These are phyloP conservation scores for Microcebus jonahi DNA, from an alignment of 2,113 vertebrate species.

Conservation along the genomic window DNA sequence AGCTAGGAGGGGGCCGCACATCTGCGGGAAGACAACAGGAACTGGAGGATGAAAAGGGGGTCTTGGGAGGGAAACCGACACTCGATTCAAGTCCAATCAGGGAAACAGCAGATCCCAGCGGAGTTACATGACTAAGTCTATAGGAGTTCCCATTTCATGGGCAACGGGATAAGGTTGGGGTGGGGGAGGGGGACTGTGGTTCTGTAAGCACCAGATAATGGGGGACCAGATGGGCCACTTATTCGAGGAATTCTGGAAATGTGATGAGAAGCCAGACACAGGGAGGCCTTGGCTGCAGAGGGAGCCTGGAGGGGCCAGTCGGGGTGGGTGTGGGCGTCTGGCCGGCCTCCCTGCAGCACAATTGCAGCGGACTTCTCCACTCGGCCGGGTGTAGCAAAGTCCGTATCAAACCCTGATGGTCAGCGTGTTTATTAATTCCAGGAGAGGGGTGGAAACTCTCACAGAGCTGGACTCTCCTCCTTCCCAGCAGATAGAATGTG, in stretches of 20 bases:
- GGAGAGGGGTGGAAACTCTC: background rate
- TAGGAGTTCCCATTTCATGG: background rate
- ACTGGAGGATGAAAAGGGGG: background rate
- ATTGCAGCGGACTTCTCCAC: background rate
- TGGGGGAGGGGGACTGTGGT: background rate
- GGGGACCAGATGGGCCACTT: too few species aligned
- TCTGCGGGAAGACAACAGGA: background rate
- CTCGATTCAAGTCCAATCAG: rapidly evolving
- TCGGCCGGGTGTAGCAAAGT: background rate
- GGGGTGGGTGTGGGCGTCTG: rapidly evolving
- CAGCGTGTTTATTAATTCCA: background rate
- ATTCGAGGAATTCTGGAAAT: background rate
- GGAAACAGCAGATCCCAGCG: background rate
- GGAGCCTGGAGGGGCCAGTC: background rate
- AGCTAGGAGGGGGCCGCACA: rapidly evolving
- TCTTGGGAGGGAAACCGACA: background rate
- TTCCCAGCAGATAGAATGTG: background rate
- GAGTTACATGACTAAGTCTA: background rate
- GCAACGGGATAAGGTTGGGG: too few species aligned
- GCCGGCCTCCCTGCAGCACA: background rate
- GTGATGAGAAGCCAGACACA: background rate
- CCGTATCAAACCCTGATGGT: background rate
- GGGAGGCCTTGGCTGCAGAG: background rate
- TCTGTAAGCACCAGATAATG: background rate
- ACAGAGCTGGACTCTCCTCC: background rate